Evolutionary conservation across 2,888 invertebrate species (phyloP).

Genomic region (Acleris laterana): DNA sequence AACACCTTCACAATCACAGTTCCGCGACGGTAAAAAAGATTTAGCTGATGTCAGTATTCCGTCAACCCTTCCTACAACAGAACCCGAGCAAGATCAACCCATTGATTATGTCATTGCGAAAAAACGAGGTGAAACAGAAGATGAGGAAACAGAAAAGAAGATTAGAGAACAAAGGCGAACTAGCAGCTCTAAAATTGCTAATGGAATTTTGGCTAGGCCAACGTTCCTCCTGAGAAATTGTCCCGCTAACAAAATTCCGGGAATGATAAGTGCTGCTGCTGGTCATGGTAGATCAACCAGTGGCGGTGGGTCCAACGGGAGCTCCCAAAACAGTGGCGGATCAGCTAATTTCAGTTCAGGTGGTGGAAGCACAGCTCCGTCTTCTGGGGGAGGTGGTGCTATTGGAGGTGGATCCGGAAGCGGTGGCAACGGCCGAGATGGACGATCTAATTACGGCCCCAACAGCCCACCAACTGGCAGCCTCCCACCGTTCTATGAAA

Average conservation of each 20-base stretch:
- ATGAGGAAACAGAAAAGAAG: conserved; percentile 88
- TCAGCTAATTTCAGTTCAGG: conserved; percentile 83
- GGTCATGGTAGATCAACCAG: conserved; percentile 90
- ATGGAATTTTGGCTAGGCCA: conserved; percentile 81
- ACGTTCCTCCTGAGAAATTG: conserved; percentile 82
- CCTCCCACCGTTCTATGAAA: conserved; percentile 95
- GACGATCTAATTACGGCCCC: conserved; percentile 93
- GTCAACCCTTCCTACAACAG: conserved; percentile 75
- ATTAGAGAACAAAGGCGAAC: conserved; percentile 88
- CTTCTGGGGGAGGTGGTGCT: conserved; percentile 85
- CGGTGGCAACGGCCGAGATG: conserved; percentile 91
- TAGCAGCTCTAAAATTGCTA: conserved; percentile 87
- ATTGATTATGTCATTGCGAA: conserved; percentile 95
- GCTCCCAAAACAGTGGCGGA: conserved; percentile 79
- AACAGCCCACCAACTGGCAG: conserved; percentile 95
- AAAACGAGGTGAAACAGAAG: conserved; percentile 87
- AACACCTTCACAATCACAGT: conserved; percentile 86
- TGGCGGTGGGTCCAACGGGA: conserved; percentile 79
- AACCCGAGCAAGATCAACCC: conserved; percentile 93
- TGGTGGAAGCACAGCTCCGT: conserved; percentile 82
- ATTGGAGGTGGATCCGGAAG: conserved; percentile 89
- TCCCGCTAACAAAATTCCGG: conserved; percentile 85
- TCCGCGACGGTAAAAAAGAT: conserved; percentile 78
- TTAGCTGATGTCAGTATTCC: conserved; percentile 79
- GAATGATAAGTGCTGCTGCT: conserved; percentile 89